These are phyloP conservation scores for Paramormyrops hopkinsi DNA, from an alignment of 2,797 vertebrate genomes.

Conservation along the genomic window DNA sequence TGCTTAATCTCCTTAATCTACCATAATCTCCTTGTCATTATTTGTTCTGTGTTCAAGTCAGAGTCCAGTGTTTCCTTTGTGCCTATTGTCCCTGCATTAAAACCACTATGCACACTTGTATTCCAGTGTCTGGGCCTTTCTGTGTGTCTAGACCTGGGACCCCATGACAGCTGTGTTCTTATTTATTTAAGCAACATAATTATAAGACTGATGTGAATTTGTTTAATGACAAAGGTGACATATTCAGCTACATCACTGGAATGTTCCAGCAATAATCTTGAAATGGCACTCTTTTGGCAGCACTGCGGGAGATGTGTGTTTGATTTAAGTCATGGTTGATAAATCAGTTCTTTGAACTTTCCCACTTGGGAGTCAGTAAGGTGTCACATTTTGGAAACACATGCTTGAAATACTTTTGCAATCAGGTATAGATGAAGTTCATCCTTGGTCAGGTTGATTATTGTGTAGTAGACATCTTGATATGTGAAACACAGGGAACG, in stretches of 20 bases:
- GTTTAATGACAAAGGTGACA: neutral
- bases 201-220: neutral
- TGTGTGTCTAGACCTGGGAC: neutral
- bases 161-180: neutral
- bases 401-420: constrained; percentile 46
- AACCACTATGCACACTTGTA: neutral
- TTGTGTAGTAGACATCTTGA: constrained; percentile 60
- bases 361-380: constrained; percentile 44
- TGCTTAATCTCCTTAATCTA: neutral
- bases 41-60: neutral
- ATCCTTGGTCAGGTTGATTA: constrained; percentile 39
- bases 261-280: neutral
- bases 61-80: neutral
- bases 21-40: neutral
- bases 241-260: neutral
- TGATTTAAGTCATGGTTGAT: constrained; percentile 12
- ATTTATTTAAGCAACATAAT: neutral
- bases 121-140: neutral
- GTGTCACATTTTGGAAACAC: constrained; percentile 55
- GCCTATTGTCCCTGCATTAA: neutral
- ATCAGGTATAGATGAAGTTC: constrained; percentile 33
- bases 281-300: neutral
- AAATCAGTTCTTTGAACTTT: constrained; percentile 32
- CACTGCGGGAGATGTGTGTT: neutral
- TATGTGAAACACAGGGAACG: constrained; percentile 54